Percentiles rank a stretch among this genome's conserved stretches.
Evolutionary conservation across 2,888 invertebrate genomes (phyloP).

Genomic region (Hoplodrina ambigua): DNA sequence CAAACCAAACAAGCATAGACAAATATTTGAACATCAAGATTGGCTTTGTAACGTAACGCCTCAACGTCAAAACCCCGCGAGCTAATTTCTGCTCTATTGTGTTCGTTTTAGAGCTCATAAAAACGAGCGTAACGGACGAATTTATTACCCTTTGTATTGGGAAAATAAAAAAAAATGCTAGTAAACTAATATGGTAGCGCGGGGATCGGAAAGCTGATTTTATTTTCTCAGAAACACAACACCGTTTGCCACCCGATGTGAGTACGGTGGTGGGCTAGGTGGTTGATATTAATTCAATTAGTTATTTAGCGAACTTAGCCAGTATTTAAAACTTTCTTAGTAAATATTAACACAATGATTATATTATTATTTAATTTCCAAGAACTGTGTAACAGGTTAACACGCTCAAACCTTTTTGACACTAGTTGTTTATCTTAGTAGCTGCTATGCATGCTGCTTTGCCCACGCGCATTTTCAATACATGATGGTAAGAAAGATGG

Average conservation of each 20-base stretch:
- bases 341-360: too few relatives aligned
- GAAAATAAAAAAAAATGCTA: conserved; percentile 75
- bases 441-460: too few relatives aligned
- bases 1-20: conserved; percentile 88
- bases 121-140: conserved; percentile 52
- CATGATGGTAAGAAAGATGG: too few relatives aligned
- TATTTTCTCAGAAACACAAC: conserved; percentile 83
- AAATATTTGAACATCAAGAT: conserved; percentile 88
- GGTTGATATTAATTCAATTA: conserved; percentile 53
- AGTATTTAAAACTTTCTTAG: too few relatives aligned
- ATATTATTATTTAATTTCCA: too few relatives aligned
- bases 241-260: conserved; percentile 67
- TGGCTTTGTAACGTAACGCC: conserved; percentile 80
- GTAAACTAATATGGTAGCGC: conserved; percentile 85
- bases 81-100: conserved; percentile 77
- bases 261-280: conserved; percentile 51
- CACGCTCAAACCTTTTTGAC: too few relatives aligned
- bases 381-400: too few relatives aligned
- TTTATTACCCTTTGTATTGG: conserved; percentile 70
- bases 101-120: conserved; percentile 72
- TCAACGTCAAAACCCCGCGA: conserved; percentile 68
- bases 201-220: conserved; percentile 82
- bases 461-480: too few relatives aligned
- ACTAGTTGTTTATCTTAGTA: too few relatives aligned
- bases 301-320: conserved; percentile 54